Percentiles rank a stretch among this genome's conserved stretches.
These are phyloP conservation scores for Myxocyprinus asiaticus DNA, from an alignment of 2,113 vertebrate genomes.

Conservation along the genomic window DNA sequence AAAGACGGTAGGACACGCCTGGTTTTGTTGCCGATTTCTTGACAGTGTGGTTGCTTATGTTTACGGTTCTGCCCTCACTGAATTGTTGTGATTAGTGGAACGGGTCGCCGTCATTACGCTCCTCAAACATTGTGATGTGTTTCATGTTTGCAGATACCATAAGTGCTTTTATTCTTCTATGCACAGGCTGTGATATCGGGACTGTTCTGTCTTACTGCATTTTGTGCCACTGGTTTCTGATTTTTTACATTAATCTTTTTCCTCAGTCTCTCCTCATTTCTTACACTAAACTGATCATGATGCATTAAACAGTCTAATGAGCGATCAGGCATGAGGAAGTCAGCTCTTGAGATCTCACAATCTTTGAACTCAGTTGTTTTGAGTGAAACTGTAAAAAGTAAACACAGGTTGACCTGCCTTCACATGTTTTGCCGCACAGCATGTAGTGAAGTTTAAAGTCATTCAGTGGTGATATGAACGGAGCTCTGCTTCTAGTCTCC, in stretches of 20 bases:
- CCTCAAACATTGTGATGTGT: slow-evolving; percentile 78
- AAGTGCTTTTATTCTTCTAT: slow-evolving; percentile 99
- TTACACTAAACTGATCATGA: slow-evolving; percentile 30
- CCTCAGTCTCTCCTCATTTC: slow-evolving; percentile 1
- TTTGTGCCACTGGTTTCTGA: slow-evolving; percentile 49
- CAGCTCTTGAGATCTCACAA: neutral
- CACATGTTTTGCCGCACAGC: no score
- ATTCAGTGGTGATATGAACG: neutral
- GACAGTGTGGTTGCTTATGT: neutral
- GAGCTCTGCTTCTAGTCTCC: neutral
- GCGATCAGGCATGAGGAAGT: no score
- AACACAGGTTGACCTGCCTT: neutral
- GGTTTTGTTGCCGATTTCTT: slow-evolving; percentile 16
- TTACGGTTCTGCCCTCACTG: slow-evolving; percentile 42
- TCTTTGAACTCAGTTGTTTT: slow-evolving; percentile 24
- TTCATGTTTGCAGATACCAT: slow-evolving; percentile 90
- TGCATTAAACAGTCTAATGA: neutral
- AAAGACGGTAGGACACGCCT: slow-evolving; percentile 57
- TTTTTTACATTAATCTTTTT: slow-evolving; percentile 23
- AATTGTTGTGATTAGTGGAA: slow-evolving; percentile 52
- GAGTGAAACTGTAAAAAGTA: no score
- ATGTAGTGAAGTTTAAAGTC: no score
- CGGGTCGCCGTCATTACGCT: slow-evolving; percentile 64
- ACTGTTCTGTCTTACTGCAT: slow-evolving; percentile 92
- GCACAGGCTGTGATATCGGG: slow-evolving; percentile 90